Evolutionary conservation across 2,888 invertebrate genomes (phyloP).

Genomic region (Julus scanicus): DNA sequence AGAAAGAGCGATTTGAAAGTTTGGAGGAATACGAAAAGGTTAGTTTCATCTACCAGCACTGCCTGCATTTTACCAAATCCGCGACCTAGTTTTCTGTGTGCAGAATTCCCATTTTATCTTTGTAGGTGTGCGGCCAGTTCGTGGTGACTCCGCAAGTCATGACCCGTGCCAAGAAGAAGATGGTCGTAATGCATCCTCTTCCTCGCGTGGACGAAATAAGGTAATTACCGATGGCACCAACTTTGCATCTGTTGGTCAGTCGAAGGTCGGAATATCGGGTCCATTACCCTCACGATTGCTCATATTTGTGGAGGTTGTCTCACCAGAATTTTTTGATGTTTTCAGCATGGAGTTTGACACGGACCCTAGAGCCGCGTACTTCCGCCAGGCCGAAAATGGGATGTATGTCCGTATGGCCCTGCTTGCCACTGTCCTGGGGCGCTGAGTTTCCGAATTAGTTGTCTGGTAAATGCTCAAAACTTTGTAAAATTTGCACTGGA

Average conservation of each 20-base stretch:
- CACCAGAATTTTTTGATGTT: not conserved
- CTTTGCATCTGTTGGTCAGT: not conserved
- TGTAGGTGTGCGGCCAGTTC: conserved; percentile 84
- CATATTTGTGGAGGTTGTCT: too few relatives aligned
- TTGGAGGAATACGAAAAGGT: conserved; percentile 89
- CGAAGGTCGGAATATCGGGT: not conserved
- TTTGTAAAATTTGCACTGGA: too few relatives aligned
- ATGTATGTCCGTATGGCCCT: conserved; percentile 99
- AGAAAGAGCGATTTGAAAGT: conserved; percentile 87
- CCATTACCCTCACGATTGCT: too few relatives aligned
- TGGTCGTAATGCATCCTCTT: conserved; percentile 97
- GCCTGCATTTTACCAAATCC: not conserved
- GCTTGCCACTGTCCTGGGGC: conserved; percentile 86
- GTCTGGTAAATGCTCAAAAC: too few relatives aligned
- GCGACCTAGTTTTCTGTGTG: not conserved
- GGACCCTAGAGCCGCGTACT: conserved; percentile 97
- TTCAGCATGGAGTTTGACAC: conserved; percentile 89
- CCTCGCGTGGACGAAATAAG: conserved; percentile 92
- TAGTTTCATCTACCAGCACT: conserved; percentile 58
- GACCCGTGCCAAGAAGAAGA: conserved; percentile 91
- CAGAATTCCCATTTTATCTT: conserved; percentile 2
- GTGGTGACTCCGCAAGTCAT: conserved; percentile 95
- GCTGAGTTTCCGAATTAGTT: not conserved
- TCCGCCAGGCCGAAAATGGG: conserved; percentile 97
- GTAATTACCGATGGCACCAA: conserved; percentile 61